These are phyloP conservation scores for Ranitomeya imitator DNA, from an alignment of 2,113 vertebrate species.

Conservation along the genomic window DNA sequence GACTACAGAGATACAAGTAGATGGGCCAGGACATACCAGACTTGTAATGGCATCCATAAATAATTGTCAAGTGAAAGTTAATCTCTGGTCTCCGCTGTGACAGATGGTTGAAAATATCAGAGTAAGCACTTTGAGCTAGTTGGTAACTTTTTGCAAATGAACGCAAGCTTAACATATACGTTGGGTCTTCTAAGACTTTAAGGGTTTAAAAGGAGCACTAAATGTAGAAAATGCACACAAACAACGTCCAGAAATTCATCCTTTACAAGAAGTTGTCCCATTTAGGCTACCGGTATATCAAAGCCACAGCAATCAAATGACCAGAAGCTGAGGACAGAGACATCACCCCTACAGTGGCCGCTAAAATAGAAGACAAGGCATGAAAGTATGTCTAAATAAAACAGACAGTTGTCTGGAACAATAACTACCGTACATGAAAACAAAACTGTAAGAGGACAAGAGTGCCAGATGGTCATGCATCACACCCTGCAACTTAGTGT, in stretches of 20 bases:
- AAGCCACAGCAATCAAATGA: neutral
- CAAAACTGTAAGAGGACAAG: neutral
- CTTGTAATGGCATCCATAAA: constrained; percentile 39
- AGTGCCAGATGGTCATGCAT: neutral
- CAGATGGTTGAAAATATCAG: constrained; percentile 19
- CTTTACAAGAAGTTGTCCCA: neutral
- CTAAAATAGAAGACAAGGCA: neutral
- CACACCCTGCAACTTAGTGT: neutral
- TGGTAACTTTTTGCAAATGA: neutral
- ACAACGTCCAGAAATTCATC: neutral
- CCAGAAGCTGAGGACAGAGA: neutral
- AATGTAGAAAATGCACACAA: neutral
- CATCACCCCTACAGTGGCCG: neutral
- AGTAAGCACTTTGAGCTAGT: constrained; percentile 9
- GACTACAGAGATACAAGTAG: constrained; percentile 10
- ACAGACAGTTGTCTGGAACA: neutral
- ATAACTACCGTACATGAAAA: neutral
- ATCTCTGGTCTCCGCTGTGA: constrained; percentile 43
- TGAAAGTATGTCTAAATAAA: neutral
- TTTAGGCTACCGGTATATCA: neutral
- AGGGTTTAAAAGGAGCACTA: neutral
- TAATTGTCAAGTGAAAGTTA: constrained; percentile 49
- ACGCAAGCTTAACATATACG: neutral
- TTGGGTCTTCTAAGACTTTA: neutral
- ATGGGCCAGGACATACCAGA: constrained; percentile 42